Evolutionary conservation across 2,888 invertebrate genomes (phyloP).

Genomic region (Nasonia oneida): DNA sequence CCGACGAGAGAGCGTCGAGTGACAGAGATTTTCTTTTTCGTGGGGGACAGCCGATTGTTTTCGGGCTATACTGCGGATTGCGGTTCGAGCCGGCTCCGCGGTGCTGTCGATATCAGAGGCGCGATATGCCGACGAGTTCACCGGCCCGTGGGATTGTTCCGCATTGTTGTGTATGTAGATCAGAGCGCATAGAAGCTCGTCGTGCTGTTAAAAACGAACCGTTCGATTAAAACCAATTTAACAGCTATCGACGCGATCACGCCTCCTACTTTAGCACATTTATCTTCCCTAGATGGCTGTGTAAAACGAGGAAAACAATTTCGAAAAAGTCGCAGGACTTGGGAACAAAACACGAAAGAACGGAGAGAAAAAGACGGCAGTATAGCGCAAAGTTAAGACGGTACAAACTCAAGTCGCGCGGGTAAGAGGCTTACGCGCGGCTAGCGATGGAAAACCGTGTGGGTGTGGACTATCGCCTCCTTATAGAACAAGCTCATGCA

Average conservation of each 20-base stretch:
- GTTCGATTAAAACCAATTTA: not conserved
- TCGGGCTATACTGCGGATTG: not conserved
- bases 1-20: not conserved
- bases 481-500: constrained; percentile 16
- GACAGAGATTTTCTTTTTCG: not conserved
- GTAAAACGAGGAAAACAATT: constrained; percentile 19
- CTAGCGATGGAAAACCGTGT: not conserved
- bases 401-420: not conserved
- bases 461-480: not conserved
- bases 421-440: not conserved
- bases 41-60: not conserved
- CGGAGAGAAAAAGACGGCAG: not conserved
- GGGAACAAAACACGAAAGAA: not conserved
- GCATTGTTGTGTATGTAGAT: not conserved
- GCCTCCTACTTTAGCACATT: not conserved
- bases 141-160: not conserved
- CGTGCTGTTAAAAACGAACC: too few relatives aligned
- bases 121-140: not conserved
- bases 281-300: not conserved
- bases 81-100: not conserved
- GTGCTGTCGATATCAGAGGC: not conserved
- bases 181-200: too few relatives aligned
- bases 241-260: not conserved
- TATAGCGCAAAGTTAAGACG: not conserved
- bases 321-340: constrained; percentile 11